Evolutionary conservation across 2,888 invertebrate species (phyloP), one percentile per base, ranked within the genome.

Genomic region (Notocelia uddmanniana): DNA sequence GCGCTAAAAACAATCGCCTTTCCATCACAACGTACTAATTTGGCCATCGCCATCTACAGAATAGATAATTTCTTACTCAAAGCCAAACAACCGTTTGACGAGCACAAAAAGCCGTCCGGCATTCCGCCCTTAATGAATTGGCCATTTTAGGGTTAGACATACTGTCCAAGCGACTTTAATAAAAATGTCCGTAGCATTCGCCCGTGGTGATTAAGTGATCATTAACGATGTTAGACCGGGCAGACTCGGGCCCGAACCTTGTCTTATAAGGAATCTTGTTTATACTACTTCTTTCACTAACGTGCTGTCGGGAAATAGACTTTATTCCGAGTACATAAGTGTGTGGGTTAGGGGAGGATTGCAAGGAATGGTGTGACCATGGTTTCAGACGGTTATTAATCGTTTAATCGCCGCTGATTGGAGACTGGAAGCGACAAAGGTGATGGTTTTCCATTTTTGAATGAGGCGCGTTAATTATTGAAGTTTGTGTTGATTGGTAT

Each of bases 151-250:
- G 78, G 78, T 79, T 81, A 78, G 77, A 77, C 79, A 75, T 75
- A 81, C 80, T 80, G 78, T 78, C 80, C 81, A 69, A 76, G 73
- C 77, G 72, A 78, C 80, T 76, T 81, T 83, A 83, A 85, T 85
- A 83, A 83, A 85, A 85, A 81, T 81, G 80, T 85, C 84, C 19
- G 23, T 68, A 45, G 63, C 58, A 37, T 67, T 63, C 68, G 55
- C 60, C 76, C 60, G 77, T 76, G 70, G 83, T 88, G 86, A 90
- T 89, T 87, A 88, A 89, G 87, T 80, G 85, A 84, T 88, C 87
- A 85, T 89, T 88, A 89, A 83, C 80, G 85, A 85, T 78, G 82
- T 86, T 88, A 84, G 82, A 81, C 31, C 75, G 73, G 76, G 79
- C 68, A 68, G 70, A 72, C 81, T 68, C 69, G 62, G 72, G 76